Conservation (phyloP, 1,140 invertebrate genomes). For the Caenorhabditis latens region DNA sequence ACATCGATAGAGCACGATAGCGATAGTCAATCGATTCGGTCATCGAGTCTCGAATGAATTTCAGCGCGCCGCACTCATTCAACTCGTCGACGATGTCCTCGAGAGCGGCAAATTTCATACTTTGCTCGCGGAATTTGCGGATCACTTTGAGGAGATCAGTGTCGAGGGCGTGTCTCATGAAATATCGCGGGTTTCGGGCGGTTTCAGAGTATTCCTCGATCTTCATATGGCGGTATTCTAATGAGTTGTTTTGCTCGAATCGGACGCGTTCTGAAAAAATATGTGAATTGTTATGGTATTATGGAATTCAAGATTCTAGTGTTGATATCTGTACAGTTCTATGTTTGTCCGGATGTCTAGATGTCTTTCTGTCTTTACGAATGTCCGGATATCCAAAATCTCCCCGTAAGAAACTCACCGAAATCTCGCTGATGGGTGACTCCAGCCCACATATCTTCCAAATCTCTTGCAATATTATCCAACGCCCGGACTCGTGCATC, state of each 20-base stretch:
- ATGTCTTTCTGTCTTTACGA: no score
- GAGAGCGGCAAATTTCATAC: neutral
- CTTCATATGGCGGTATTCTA: neutral
- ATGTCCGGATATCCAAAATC: no score
- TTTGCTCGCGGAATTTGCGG: neutral
- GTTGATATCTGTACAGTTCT: no score
- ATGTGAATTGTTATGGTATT: neutral
- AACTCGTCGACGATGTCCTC: constrained; percentile 21
- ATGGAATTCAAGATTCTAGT: neutral
- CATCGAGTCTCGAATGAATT: constrained; percentile 18
- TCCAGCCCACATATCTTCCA: constrained; percentile 3
- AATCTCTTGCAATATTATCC: neutral
- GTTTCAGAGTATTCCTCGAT: neutral
- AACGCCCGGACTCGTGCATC: neutral
- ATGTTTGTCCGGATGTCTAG: no score
- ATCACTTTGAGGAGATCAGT: neutral
- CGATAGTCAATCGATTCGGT: neutral
- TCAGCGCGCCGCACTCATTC: neutral
- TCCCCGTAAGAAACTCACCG: neutral
- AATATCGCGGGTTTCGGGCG: neutral
- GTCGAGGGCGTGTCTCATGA: constrained; percentile 24
- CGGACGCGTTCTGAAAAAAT: constrained; percentile 18
- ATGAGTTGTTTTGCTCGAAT: neutral
- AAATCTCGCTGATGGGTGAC: constrained; percentile 5
- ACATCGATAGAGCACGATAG: constrained; percentile 7